These are phyloP conservation scores for Aratinga solstitialis DNA, from an alignment of 2,797 vertebrate genomes.

Conservation along the genomic window DNA sequence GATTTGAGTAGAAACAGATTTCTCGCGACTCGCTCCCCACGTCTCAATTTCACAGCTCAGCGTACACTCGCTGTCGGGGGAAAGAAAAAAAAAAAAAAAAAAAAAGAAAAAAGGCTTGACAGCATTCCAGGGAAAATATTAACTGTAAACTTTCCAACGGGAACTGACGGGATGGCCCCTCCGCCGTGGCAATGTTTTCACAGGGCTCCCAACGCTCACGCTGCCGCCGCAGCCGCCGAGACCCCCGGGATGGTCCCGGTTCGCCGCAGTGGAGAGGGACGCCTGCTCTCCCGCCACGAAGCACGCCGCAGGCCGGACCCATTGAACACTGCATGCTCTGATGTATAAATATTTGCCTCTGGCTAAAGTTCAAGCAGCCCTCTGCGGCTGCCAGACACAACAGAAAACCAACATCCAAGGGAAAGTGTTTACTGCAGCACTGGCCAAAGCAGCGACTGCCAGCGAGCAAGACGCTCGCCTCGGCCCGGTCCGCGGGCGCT, in stretches of 20 bases:
- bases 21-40: slow-evolving; percentile 80
- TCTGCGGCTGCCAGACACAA: slow-evolving; percentile 83
- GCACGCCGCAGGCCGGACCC: slow-evolving; percentile 77
- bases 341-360: slow-evolving; percentile 89
- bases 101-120: slow-evolving; percentile 73
- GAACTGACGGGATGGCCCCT: slow-evolving; percentile 71
- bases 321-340: slow-evolving; percentile 79
- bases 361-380: slow-evolving; percentile 86
- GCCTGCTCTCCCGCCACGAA: slow-evolving; percentile 50
- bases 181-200: slow-evolving; percentile 13
- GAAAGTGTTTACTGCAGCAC: slow-evolving; percentile 81
- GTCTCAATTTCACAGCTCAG: slow-evolving; percentile 83
- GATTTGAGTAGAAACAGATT: slow-evolving; percentile 90
- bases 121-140: slow-evolving; percentile 89
- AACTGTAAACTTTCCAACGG: slow-evolving; percentile 86
- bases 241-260: slow-evolving; percentile 51
- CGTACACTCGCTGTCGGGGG: slow-evolving; percentile 80
- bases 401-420: slow-evolving; percentile 81
- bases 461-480: slow-evolving; percentile 58
- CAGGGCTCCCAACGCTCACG: background rate
- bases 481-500: slow-evolving; percentile 59
- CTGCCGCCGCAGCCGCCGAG: background rate
- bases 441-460: slow-evolving; percentile 77
- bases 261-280: slow-evolving; percentile 13
- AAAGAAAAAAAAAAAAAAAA: background rate